Evolutionary conservation across 1,140 invertebrate species (phyloP), one percentile per base, ranked within the genome.

Genomic region (Zaprionus inermis): DNA sequence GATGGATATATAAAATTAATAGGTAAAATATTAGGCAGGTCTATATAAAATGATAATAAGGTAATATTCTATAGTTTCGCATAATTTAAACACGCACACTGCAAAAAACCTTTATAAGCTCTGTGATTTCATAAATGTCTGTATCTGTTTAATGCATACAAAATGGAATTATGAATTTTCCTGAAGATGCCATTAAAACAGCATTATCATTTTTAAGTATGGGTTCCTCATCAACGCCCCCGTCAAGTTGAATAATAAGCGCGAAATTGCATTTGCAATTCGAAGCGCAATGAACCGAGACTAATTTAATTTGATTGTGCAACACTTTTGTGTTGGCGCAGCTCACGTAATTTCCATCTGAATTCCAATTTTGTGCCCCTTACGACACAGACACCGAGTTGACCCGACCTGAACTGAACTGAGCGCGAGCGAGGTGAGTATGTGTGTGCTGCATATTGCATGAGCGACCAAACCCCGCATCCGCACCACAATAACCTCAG

Each of bases 211-310:
- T 30, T 9, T 41, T n/a, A 14, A 41, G 38, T 41, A 41, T 41
- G n/a, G n/a, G 38, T 16, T 41, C 6, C n/a, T 36, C 38, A 9
- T 3, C 38, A 7, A 2, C 38, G 16, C 38, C n/a, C 41, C 10
- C 41, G 22, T 12, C 6, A 41, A 20, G 49, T 38, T 18, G 52
- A 38, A 38, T 44, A 54, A 68, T 56, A 79, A 55, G n/a, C 32
- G 44, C 52, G 20, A 75, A 88, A 86, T 85, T 85, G 58, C 82
- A 85, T 85, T 79, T 64, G 69, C 85, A 88, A 85, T 88, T 85
- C 81, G n/a, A 52, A 67, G 61, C 65, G 73, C 61, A 71, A 64
- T 75, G 65, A 68, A 30, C 20, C 24, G 59, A 74, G 68, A 68
- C 36, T 78, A 81, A 85, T 85, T 76, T 51, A 71, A 81, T 77